Evolutionary conservation across 2,888 invertebrate species (phyloP), one percentile per base, ranked within the genome.

Genomic region (Agrochola lychnidis): DNA sequence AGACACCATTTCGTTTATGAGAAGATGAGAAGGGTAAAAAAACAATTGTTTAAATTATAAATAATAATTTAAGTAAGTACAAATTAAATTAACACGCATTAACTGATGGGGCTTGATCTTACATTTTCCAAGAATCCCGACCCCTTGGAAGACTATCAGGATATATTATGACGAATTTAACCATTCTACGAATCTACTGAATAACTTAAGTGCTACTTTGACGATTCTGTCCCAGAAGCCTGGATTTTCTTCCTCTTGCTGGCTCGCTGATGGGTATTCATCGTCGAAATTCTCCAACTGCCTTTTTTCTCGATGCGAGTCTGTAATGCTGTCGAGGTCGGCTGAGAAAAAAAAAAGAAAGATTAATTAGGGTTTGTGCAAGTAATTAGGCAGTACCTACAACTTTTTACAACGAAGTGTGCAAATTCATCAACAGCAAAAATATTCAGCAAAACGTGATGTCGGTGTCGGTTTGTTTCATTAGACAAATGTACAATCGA

Each of bases 201-300:
- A 95, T 80, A 97, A 82, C 87, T 94, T 96, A 25, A 97, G 84
- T 36, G 96, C 96, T 74, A 95, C 93, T 92, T 93, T 95, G 30
- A 96, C 94, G 19, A 97, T 92, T 89, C 93, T 91, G 79, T 95
- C 95, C 97, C 97, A 97, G 87, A 97, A 96, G 25, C 96, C 92
- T 12, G 94, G 90, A 80, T 96, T 95, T 48, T 96, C 95, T 86
- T 93, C 91, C 36, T 90, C 90, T n/a, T 93, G 91, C 81, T 93
- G 92, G 66, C 86, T 91, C 51, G 90, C 85, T 56, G 92, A 88
- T 25, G 93, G 90, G 78, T 93, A 94, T 30, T 95, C 93, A 69
- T 94, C 93, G 59, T 95, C 95, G 67, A 96, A 94, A 56, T 92
- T 92, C 83, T 96, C 96, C 71, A 96, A 84, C 83, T 96, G 93